phyloP scores from a whole-genome alignment of 2,888 invertebrate species.

The Periphyllus acericola region DNA sequence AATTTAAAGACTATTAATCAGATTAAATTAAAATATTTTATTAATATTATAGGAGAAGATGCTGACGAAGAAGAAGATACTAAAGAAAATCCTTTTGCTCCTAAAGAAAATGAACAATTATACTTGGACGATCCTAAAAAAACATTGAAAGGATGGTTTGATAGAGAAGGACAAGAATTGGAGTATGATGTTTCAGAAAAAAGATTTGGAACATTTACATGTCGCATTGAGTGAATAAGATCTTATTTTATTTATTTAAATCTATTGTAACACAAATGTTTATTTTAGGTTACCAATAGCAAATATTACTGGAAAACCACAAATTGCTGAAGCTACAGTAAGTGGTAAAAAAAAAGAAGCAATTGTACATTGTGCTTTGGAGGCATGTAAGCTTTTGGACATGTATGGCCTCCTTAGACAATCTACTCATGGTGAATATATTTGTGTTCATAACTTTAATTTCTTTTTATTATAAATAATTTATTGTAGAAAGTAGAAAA shows the following conservation, averaged over 20 bases:
- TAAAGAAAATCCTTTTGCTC: conserved; percentile 84
- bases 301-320: conserved; percentile 51
- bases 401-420: conserved; percentile 77
- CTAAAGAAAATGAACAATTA: conserved; percentile 84
- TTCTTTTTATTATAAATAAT: conserved; percentile 28
- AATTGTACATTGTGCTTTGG: conserved; percentile 90
- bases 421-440: conserved; percentile 80
- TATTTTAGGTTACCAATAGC: conserved; percentile 63
- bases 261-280: conserved; percentile 12
- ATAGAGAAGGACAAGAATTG: conserved; percentile 87
- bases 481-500: conserved; percentile 78
- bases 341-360: conserved; percentile 95
- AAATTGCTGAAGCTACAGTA: conserved; percentile 83
- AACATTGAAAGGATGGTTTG: conserved; percentile 91
- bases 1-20: neutral
- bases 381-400: conserved; percentile 93
- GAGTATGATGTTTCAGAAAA: conserved; percentile 89
- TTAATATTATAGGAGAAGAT: conserved; percentile 75
- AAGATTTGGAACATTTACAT: conserved; percentile 85
- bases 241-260: neutral
- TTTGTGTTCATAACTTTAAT: conserved; percentile 31
- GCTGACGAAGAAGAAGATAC: conserved; percentile 87
- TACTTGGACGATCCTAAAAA: conserved; percentile 96
- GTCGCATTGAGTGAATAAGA: conserved; percentile 73
- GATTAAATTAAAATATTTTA: conserved; percentile 11